Conservation (phyloP, 2,888 invertebrate species). For the Girardia tigrina region DNA sequence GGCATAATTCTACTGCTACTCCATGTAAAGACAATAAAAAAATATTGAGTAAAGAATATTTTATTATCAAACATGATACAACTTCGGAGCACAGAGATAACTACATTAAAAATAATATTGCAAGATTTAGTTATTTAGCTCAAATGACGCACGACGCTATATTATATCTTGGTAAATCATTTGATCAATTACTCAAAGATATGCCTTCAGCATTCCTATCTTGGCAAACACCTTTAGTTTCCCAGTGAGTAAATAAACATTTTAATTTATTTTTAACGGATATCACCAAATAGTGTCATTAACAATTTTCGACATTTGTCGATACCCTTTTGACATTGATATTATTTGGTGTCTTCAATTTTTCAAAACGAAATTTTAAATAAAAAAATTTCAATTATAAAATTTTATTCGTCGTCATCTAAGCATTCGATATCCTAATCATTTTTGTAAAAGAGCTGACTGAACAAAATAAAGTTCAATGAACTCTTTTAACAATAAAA, state of each 20-base stretch:
- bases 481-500: no score
- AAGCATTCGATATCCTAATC: no score
- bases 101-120: not conserved
- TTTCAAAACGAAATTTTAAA: no score
- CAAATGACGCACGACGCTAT: not conserved
- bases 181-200: not conserved
- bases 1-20: not conserved
- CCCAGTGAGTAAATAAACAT: not conserved
- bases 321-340: not conserved
- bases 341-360: no score
- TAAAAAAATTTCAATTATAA: no score
- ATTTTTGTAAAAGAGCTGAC: no score
- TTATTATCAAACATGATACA: not conserved
- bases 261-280: no score
- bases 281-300: no score
- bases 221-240: not conserved
- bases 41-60: not conserved
- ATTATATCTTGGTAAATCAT: not conserved
- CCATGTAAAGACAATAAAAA: not conserved
- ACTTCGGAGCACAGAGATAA: slow-evolving; percentile 6
- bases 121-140: not conserved
- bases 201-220: not conserved
- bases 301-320: no score
- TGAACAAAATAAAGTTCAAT: no score
- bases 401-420: no score